Base-by-base conservation (phyloP, 2,797 vertebrate genomes). In the Pampus argenteus region DNA sequence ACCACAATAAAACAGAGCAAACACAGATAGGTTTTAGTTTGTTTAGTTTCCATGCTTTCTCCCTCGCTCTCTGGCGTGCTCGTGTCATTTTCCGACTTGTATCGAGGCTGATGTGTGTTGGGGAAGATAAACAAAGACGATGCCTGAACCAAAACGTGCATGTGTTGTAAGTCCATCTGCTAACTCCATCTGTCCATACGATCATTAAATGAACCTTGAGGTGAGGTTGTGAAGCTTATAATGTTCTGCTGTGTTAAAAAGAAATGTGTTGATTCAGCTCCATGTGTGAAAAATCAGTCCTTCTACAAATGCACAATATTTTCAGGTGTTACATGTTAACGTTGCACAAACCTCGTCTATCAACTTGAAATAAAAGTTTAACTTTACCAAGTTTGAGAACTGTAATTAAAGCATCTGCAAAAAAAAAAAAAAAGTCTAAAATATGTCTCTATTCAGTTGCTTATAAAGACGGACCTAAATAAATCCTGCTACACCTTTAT, bases 401-500 rank as follows among this genome's bases (percentile, higher is more conserved):
- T 28, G n/a, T 45, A 29, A 62, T 59, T 22, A 50, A 18, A 44
- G 40, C 15, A 34, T 38, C 48, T 20, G 38, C 45, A 59, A 71
- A 6, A 2, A 55, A 51, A 28, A 40, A 28, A 5, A n/a, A n/a
- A n/a, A n/a, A 51, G 15, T 17, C 23, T 6, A 49, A 69, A 48
- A 66, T 4, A 20, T 42, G 18, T 63, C 6, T 69, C 63, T 9
- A 48, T 58, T 14, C 9, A 9, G 15, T 44, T 61, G 65, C 60
- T 36, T 22, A 64, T 57, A 22, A 49, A 58, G 20, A 57, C 52
- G 23, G 25, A 20, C 7, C 4, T 28, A 64, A 70, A 74, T 74
- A 78, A 76, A 59, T 72, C 66, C 66, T 44, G 50, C 55, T 50
- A 20, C 54, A 62, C 44, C 25, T 56, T 62, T 62, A 28, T 62